Evolutionary conservation across 2,113 vertebrate species (phyloP).

Genomic region (Tautogolabrus adspersus): DNA sequence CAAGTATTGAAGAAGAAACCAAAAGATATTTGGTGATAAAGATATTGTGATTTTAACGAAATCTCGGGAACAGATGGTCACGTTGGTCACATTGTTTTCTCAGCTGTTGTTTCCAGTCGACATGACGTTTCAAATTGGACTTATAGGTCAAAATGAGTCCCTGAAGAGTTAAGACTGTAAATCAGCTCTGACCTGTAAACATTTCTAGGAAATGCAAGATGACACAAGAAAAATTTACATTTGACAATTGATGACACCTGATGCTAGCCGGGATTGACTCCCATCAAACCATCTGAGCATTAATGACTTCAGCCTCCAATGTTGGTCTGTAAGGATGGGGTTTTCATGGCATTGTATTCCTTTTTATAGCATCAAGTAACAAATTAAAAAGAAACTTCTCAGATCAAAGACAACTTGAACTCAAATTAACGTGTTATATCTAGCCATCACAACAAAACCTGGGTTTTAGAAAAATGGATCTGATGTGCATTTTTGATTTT

Average conservation of each 20-base stretch:
- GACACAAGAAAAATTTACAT: too few species aligned
- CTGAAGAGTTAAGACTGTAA: neutral
- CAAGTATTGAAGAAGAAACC: neutral
- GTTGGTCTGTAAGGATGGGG: too few species aligned
- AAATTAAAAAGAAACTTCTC: too few species aligned
- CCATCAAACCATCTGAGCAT: neutral
- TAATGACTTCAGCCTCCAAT: neutral
- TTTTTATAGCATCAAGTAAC: too few species aligned
- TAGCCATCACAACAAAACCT: too few species aligned
- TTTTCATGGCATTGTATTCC: too few species aligned
- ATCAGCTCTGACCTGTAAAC: neutral
- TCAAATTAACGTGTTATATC: too few species aligned
- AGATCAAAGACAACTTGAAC: too few species aligned
- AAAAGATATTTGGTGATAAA: neutral
- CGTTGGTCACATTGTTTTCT: neutral
- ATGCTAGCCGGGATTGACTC: neutral
- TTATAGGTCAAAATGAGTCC: slow-evolving; percentile 5
- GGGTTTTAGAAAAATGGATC: too few species aligned
- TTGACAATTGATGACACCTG: neutral
- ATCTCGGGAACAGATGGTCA: slow-evolving; percentile 1
- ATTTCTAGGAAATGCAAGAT: neutral
- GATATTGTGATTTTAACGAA: slow-evolving; percentile 1
- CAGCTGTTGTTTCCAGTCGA: slow-evolving; percentile 1
- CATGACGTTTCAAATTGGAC: neutral
- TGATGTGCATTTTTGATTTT: too few species aligned